phyloP scores from a whole-genome alignment of 2,113 vertebrate genomes.

The Xiphophorus couchianus region DNA sequence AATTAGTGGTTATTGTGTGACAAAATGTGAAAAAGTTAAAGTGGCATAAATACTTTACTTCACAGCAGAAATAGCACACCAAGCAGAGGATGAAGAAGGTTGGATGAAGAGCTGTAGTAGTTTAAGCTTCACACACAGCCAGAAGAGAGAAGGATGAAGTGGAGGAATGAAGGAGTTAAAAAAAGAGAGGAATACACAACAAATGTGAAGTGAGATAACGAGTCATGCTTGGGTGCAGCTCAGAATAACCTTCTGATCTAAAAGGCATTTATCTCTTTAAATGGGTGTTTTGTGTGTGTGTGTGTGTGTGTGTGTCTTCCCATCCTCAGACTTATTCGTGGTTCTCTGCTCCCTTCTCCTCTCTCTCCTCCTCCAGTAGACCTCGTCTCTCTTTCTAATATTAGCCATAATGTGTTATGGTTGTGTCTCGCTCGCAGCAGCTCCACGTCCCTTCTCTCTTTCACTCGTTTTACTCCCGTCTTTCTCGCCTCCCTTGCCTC shows the following conservation, averaged over 20 bases:
- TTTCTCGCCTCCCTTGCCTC: conserved; percentile 30
- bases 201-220: conserved; percentile 52
- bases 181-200: conserved; percentile 50
- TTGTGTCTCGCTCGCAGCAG: conserved; percentile 55
- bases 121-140: conserved; percentile 37
- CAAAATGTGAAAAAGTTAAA: background rate
- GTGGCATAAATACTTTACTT: background rate
- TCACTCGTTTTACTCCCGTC: conserved; percentile 6
- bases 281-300: background rate
- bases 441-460: conserved; percentile 4
- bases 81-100: background rate
- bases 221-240: conserved; percentile 29
- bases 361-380: conserved; percentile 6
- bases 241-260: conserved; percentile 38
- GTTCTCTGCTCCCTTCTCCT: background rate
- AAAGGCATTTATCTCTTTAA: background rate
- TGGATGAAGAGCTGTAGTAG: conserved; percentile 11
- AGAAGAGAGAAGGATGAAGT: conserved; percentile 58
- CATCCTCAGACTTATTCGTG: background rate
- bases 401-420: conserved; percentile 70
- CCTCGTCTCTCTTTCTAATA: conserved; percentile 65
- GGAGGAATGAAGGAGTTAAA: conserved; percentile 12
- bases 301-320: background rate
- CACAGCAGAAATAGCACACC: conserved; percentile 5
- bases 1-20: too few relatives aligned